phyloP scores from a whole-genome alignment of 2,113 vertebrate species.

The Clarias gariepinus region DNA sequence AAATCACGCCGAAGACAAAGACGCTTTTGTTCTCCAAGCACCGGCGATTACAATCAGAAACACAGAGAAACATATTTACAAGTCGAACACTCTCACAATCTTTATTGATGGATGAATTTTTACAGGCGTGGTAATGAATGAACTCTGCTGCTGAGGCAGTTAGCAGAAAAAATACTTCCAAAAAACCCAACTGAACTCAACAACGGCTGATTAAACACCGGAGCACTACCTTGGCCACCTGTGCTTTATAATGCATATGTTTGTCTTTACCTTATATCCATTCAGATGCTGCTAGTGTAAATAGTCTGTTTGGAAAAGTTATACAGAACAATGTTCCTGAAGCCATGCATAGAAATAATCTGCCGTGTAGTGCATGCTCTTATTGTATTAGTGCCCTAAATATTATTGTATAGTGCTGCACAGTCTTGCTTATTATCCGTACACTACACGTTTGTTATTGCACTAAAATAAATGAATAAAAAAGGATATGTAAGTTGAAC shows the following conservation, averaged over 20 bases:
- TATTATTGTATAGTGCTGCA: too few relatives aligned
- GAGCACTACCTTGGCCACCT: not conserved
- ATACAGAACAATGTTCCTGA: not conserved
- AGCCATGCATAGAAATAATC: not conserved
- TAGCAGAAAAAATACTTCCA: not conserved
- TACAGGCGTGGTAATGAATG: not conserved
- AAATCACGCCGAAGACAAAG: constrained; percentile 11
- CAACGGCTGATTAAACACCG: not conserved
- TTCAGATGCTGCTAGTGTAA: not conserved
- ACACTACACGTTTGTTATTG: too few relatives aligned
- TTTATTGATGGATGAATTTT: not conserved
- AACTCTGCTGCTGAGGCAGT: not conserved
- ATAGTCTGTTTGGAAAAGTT: too few relatives aligned
- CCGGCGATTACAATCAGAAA: constrained; percentile 12
- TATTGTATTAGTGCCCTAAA: too few relatives aligned
- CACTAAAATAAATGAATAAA: too few relatives aligned
- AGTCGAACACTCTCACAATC: not conserved
- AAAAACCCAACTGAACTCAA: not conserved
- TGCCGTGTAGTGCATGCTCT: not conserved
- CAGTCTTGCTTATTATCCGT: too few relatives aligned
- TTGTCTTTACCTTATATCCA: not conserved
- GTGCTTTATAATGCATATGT: not conserved
- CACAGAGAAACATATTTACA: constrained; percentile 2
- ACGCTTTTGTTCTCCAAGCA: constrained; percentile 23
- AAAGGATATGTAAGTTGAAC: too few relatives aligned